Evolutionary conservation across 2,888 invertebrate genomes (phyloP).

Genomic region (Ellobium chinense): DNA sequence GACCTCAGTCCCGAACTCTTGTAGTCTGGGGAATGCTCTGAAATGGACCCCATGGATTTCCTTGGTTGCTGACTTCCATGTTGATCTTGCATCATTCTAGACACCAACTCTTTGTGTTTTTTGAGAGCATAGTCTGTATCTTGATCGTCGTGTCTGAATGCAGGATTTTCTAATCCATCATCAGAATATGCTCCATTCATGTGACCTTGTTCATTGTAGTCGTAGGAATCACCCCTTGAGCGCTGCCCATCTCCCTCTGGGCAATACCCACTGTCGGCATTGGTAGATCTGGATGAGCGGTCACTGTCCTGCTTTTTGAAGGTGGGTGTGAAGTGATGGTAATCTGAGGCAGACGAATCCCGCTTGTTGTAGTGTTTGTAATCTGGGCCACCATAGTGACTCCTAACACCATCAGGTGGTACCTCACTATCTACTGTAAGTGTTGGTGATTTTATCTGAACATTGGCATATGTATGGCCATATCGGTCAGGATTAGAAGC

Average conservation of each 20-base stretch:
- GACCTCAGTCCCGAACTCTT: not conserved
- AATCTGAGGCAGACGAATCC: not conserved
- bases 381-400: not conserved
- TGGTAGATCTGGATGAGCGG: conserved; percentile 49
- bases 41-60: not conserved
- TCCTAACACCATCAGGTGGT: not conserved
- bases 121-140: conserved; percentile 52
- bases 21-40: not conserved
- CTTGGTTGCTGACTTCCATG: not conserved
- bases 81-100: conserved; percentile 49
- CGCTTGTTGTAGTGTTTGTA: not conserved
- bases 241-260: conserved; percentile 48
- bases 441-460: conserved; percentile 5
- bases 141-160: conserved; percentile 46
- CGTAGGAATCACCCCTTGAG: conserved; percentile 37
- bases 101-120: conserved; percentile 57
- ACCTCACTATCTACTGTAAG: not conserved
- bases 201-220: conserved; percentile 20
- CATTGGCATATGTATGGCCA: conserved; percentile 42
- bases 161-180: conserved; percentile 48
- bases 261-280: conserved; percentile 53
- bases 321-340: not conserved
- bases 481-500: conserved; percentile 24
- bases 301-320: conserved; percentile 50
- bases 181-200: not conserved